Conservation (phyloP, 2,113 vertebrate genomes). For the Sprattus sprattus region DNA sequence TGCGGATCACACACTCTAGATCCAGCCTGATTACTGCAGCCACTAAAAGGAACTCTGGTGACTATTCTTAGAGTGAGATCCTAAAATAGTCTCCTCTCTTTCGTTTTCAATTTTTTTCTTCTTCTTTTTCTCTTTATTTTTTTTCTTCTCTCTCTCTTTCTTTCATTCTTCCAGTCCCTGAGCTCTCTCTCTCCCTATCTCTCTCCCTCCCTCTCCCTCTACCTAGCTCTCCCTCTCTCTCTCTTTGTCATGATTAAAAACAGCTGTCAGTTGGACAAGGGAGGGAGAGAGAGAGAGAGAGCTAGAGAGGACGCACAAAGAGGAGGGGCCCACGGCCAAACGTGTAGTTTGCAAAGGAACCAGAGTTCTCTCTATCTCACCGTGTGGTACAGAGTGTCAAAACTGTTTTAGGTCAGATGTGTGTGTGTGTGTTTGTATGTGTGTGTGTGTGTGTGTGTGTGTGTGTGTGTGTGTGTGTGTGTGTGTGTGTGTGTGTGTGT, state of each 20-base stretch:
- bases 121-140: background rate
- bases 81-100: background rate
- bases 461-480: too few relatives aligned
- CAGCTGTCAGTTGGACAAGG: slow-evolving; percentile 54
- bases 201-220: background rate
- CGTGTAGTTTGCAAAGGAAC: background rate
- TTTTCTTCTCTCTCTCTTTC: background rate
- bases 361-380: background rate
- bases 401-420: too few relatives aligned
- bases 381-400: background rate
- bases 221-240: slow-evolving; percentile 23
- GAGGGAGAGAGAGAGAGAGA: background rate
- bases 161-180: background rate
- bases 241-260: slow-evolving; percentile 50
- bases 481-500: too few relatives aligned
- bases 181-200: too few relatives aligned
- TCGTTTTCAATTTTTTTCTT: background rate
- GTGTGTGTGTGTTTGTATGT: too few relatives aligned
- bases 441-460: too few relatives aligned
- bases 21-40: background rate
- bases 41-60: background rate
- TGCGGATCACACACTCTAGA: background rate
- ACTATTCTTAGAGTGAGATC: background rate
- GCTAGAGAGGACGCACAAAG: background rate
- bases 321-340: background rate